Evolutionary conservation across 2,113 vertebrate genomes (phyloP).

Genomic region (Tachuris rubrigastra): DNA sequence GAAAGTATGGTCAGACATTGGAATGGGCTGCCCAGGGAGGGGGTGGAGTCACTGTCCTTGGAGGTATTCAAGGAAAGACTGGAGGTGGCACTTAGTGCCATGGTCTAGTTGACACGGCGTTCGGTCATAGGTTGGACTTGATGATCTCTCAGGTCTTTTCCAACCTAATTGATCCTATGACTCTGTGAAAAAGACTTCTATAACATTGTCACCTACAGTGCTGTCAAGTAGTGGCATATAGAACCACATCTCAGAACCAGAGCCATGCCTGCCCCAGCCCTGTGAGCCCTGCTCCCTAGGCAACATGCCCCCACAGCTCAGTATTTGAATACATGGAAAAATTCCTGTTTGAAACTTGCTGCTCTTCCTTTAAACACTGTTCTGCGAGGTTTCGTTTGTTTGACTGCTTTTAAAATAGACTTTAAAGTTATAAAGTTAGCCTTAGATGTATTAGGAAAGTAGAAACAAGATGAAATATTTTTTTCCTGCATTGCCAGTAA

Average conservation of each 20-base stretch:
- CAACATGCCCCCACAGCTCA: accelerated
- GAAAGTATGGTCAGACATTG: neutral
- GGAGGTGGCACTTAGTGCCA: neutral
- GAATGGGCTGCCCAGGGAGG: too few relatives aligned
- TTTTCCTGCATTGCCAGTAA: neutral
- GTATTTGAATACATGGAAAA: accelerated
- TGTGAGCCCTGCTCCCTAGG: neutral
- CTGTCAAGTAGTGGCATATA: neutral
- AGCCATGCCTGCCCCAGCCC: neutral
- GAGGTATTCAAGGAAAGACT: neutral
- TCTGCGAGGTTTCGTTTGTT: neutral
- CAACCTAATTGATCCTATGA: neutral
- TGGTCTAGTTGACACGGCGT: neutral
- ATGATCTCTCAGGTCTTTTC: neutral
- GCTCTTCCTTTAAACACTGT: neutral
- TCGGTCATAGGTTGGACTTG: too few relatives aligned
- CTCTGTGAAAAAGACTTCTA: neutral
- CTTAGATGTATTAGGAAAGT: neutral
- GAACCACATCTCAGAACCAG: neutral
- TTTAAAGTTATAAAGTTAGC: neutral
- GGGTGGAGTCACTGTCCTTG: neutral
- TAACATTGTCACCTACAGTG: neutral
- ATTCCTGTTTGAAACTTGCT: neutral
- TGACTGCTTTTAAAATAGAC: neutral
- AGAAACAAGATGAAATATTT: neutral